phyloP scores from a whole-genome alignment of 2,888 invertebrate genomes.

The Stenolophus ochropezus region DNA sequence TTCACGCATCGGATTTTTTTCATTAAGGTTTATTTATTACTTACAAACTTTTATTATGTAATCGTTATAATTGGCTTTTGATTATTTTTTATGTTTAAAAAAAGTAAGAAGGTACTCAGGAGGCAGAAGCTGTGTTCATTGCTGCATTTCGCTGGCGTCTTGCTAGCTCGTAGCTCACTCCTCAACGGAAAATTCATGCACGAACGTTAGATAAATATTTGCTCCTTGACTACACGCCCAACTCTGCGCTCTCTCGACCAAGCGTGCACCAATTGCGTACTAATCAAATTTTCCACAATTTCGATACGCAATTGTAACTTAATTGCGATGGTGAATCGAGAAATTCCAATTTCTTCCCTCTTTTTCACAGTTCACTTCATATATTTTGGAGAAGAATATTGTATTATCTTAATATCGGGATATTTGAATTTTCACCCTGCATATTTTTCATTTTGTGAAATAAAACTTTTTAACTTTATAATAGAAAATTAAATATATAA shows the following conservation, averaged over 20 bases:
- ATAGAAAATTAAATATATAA: too few relatives aligned
- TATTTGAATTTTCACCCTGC: background rate
- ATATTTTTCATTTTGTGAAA: too few relatives aligned
- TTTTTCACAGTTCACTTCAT: background rate
- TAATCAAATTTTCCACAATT: slow-evolving; percentile 33
- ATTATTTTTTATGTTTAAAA: too few relatives aligned
- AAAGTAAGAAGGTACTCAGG: background rate
- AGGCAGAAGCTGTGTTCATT: too few relatives aligned
- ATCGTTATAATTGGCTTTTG: too few relatives aligned
- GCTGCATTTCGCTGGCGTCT: too few relatives aligned
- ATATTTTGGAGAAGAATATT: background rate
- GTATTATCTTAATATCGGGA: background rate
- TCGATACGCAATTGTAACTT: slow-evolving; percentile 7
- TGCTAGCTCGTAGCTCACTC: background rate
- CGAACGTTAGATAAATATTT: slow-evolving; percentile 50
- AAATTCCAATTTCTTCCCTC: background rate
- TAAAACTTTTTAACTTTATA: too few relatives aligned
- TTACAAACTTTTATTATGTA: too few relatives aligned
- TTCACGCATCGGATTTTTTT: too few relatives aligned
- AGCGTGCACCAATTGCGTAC: slow-evolving; percentile 12
- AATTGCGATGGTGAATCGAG: slow-evolving; percentile 8
- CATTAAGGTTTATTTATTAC: too few relatives aligned
- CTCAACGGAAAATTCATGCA: slow-evolving; percentile 45
- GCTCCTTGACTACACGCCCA: background rate
- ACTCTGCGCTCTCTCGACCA: background rate